A percentile compares a stretch with the other conserved stretches of the same genome.
phyloP scores from a whole-genome alignment of 2,888 invertebrate genomes.

The Platycnemis pennipes region DNA sequence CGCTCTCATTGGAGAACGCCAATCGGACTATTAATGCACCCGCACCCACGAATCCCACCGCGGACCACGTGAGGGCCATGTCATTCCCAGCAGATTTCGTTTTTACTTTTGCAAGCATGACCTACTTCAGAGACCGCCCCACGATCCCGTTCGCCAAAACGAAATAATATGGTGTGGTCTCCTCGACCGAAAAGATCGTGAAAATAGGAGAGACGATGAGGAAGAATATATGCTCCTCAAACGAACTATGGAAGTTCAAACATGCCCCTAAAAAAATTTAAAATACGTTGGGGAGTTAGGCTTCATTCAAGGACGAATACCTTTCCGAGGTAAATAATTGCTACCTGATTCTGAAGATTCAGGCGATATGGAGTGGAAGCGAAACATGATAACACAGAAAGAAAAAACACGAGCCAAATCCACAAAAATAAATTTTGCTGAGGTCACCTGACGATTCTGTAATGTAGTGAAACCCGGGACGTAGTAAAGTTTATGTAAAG shows the following conservation, averaged over 20 bases:
- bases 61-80: background rate
- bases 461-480: too few species aligned
- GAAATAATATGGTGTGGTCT: background rate
- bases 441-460: too few species aligned
- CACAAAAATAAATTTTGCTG: too few species aligned
- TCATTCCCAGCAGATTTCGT: background rate
- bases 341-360: too few species aligned
- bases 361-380: too few species aligned
- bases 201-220: background rate
- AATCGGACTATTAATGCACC: background rate
- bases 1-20: background rate
- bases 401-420: too few species aligned
- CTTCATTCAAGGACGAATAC: background rate
- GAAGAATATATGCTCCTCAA: background rate
- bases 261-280: background rate
- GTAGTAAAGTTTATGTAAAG: too few species aligned
- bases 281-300: background rate
- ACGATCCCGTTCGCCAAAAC: background rate
- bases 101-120: background rate
- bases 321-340: background rate
- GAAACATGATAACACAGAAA: too few species aligned
- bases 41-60: background rate
- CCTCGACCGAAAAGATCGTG: background rate
- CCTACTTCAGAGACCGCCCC: background rate
- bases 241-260: background rate